These are phyloP conservation scores for Parnassius orleans DNA, from an alignment of 2,888 invertebrate genomes.

Conservation along the genomic window DNA sequence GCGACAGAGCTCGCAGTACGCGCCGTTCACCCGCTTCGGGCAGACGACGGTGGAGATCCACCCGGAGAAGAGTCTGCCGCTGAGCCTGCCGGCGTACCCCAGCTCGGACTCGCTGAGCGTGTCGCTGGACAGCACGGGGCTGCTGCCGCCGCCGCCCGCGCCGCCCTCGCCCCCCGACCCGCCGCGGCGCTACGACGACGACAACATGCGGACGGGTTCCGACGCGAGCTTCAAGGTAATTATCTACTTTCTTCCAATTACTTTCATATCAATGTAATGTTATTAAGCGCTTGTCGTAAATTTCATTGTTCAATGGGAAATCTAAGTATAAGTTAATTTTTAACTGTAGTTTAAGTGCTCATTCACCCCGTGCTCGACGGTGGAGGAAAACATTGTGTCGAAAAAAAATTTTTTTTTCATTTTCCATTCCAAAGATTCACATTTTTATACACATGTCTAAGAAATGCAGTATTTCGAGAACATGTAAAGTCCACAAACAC, in stretches of 20 bases:
- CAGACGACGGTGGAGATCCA: conserved; percentile 84
- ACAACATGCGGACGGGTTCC: conserved; percentile 84
- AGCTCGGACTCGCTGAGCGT: conserved; percentile 84
- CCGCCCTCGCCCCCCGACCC: conserved; percentile 82
- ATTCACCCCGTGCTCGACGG: too few species aligned
- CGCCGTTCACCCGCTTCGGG: conserved; percentile 72
- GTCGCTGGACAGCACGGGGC: conserved; percentile 82
- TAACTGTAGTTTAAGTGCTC: too few species aligned
- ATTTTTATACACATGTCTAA: too few species aligned
- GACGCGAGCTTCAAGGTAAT: conserved; percentile 91
- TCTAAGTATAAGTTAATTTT: too few species aligned
- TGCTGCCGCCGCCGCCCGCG: conserved; percentile 84
- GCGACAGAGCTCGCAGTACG: conserved; percentile 82
- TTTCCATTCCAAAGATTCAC: too few species aligned
- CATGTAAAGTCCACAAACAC: too few species aligned
- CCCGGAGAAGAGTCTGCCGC: conserved; percentile 79
- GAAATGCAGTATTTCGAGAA: too few species aligned
- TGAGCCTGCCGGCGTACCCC: conserved; percentile 83
- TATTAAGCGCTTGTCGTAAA: too few species aligned
- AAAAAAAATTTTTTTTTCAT: too few species aligned
- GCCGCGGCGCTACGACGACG: conserved; percentile 72
- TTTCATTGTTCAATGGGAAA: too few species aligned
- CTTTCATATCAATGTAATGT: too few species aligned
- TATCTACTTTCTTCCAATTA: conserved; percentile 2
- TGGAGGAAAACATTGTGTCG: too few species aligned